These are phyloP conservation scores for Aix galericulata DNA, from an alignment of 2,113 vertebrate species.

Conservation along the genomic window DNA sequence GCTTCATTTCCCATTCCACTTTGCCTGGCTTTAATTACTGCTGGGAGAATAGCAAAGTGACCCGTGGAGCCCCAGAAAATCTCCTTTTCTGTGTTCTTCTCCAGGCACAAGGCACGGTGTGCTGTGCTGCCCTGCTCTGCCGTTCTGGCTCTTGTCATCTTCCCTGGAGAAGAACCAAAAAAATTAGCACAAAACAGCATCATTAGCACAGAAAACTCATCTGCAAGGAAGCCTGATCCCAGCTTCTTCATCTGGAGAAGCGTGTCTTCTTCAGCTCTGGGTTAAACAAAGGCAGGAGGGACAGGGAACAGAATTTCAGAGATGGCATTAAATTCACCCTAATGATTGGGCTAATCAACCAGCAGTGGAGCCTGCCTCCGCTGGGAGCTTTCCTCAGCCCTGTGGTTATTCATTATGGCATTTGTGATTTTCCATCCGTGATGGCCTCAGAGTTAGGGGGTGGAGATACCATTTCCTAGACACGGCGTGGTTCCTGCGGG, in stretches of 20 bases:
- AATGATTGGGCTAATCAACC: background rate
- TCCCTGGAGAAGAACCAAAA: background rate
- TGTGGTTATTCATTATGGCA: background rate
- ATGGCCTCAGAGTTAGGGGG: background rate
- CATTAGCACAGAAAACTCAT: accelerated
- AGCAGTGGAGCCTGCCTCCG: background rate
- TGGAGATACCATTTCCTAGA: background rate
- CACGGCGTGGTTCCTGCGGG: background rate
- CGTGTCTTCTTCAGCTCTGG: background rate
- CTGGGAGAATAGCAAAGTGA: background rate
- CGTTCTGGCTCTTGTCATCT: accelerated
- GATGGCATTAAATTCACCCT: background rate
- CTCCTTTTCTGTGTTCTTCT: background rate
- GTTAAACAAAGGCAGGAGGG: background rate
- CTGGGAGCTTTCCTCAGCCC: slow-evolving; percentile 20
- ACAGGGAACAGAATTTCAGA: background rate
- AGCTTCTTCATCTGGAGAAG: background rate
- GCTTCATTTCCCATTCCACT: background rate
- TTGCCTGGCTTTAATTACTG: background rate
- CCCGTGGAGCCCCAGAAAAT: background rate
- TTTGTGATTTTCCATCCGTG: background rate
- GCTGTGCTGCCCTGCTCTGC: background rate
- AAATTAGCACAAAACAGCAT: background rate
- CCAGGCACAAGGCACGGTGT: background rate
- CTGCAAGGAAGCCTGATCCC: background rate